Evolutionary conservation across 2,113 vertebrate species (phyloP), one percentile per base, ranked within the genome.

Genomic region (Corydoras maculifer): DNA sequence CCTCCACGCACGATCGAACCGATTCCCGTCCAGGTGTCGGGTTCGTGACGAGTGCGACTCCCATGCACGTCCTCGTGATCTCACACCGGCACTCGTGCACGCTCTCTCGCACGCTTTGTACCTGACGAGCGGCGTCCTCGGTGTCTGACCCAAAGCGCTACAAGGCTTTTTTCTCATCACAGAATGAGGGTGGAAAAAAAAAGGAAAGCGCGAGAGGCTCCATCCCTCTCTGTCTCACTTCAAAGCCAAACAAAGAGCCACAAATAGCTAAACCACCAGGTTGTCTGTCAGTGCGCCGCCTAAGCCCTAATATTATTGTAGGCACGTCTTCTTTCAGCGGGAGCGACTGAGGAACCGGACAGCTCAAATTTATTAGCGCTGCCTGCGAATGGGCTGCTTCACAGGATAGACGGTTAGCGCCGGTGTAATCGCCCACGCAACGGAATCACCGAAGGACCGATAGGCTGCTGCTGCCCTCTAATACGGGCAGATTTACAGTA

Each of bases 241-340:
- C 86, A 90, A 91, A 89, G 87, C 83, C 78, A 82, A 73, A 74
- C 81, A 76, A 83, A 86, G 86, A 83, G 85, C 81, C 85, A 77
- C 80, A 82, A 84, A 81, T 84, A 87, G 86, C 89, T 89, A 83
- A 89, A 87, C 86, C 84, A 81, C 81, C 12, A 65, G 14, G 68
- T 71, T 68, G 76, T 76, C 74, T 68, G 59, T 76, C 31, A 75
- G 65, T n/a, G 61, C 29, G 58, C 69, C 15, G 72, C 70, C 68
- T 65, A 70, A 72, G 70, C 62, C 72, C 57, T 51, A 64, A 69
- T 63, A 73, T 77, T 85, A 88, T 69, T 69, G 87, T 87, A 90
- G 82, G 85, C 83, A 83, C 85, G 85, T 88, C 87, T 87, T 79
- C 80, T 87, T 87, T 87, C 82, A 86, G 86, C 82, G 79, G 82